Base-by-base conservation (phyloP, 1,140 invertebrate genomes). In the Luehdorfia chinensis region DNA sequence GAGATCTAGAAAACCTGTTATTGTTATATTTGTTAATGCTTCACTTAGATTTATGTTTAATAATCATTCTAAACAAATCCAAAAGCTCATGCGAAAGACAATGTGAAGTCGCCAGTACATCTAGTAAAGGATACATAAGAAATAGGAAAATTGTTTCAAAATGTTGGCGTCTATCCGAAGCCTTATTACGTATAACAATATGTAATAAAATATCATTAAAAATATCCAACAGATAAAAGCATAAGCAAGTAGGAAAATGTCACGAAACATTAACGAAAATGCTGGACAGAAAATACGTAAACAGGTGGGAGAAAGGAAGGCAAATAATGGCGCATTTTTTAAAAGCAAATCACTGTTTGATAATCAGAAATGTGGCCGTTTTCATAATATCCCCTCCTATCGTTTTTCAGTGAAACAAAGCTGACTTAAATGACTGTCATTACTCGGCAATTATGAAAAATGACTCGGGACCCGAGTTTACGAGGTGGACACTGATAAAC, bases 391-490 rank as follows among this genome's bases (percentile, higher is more conserved):
- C 2, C 19, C n/a, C n/a, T n/a, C n/a, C n/a, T n/a, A 6, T 3
- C 19, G 30, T 43, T 43, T 43, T 27, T 16, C 21, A 53, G 28
- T 39, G 28, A 55, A 64, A 68, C 60, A 68, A 71, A 66, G 56
- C 46, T 14, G 25, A 8, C 41, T 16, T 21, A 41, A 69, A 63
- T 63, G 56, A 59, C 60, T 59, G 56, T 59, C 66, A 71, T 74
- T 74, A 66, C 44, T 25, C 34, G 28, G 50, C 61, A 74, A 74
- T 74, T 74, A 71, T 74, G 65, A 74, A 64, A 60, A 68, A 71
- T 68, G 56, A 59, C 59, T 52, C 31, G 15, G 32, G 21, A 16
- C 31, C 43, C 53, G 48, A 58, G 56, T 66, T 65, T 62, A 61
- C 57, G 55, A 56, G 57, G 52, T 59, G 58, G 48, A 47, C 57